Base-by-base conservation (phyloP, 2,113 vertebrate genomes). In the Seriola aureovittata region DNA sequence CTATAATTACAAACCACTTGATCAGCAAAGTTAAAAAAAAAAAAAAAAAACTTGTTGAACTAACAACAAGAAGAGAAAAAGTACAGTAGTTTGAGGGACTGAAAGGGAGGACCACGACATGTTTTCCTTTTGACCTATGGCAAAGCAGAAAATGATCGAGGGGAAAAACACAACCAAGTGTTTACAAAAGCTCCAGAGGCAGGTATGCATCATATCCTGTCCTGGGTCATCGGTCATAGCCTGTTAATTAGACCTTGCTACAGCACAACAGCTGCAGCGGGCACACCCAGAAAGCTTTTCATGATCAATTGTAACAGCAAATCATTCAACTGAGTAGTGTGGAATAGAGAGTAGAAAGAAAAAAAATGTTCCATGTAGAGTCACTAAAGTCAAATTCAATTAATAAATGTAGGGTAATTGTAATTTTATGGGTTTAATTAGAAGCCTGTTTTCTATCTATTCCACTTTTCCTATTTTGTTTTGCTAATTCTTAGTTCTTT, bases 121-220 rank as follows among this genome's bases (percentile, higher is more conserved):
- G 87, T 93, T 93, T 93, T 93, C 66, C 88, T 91, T 89, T 92
- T 82, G 85, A 89, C 85, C 82, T 88, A 78, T 84, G 81, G 86
- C 82, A 80, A 79, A 89, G 81, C 57, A 87, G 78, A 80, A 75
- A 82, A 85, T 80, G 83, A 88, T 88, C 32, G 82, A 88, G 77
- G 58, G 91, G 92, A 86, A 93, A 93, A 93, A 92, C 75, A 90
- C 78, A 90, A 82, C 80, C 89, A 72, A 87, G 76, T 93, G 88
- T 94, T 94, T 93, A 94, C 85, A 88, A 93, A 91, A 91, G 91
- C 89, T 89, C 78, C 67, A 89, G 90, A 91, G 90, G 84, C 84
- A 92, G 88, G 90, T 91, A 92, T 76, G 75, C 90, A 93, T 93
- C 94, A 95, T 93, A 93, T 95, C 93, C 93, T 94, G 92, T 89